phyloP scores from a whole-genome alignment of 2,113 vertebrate species.

The Anolis carolinensis region DNA sequence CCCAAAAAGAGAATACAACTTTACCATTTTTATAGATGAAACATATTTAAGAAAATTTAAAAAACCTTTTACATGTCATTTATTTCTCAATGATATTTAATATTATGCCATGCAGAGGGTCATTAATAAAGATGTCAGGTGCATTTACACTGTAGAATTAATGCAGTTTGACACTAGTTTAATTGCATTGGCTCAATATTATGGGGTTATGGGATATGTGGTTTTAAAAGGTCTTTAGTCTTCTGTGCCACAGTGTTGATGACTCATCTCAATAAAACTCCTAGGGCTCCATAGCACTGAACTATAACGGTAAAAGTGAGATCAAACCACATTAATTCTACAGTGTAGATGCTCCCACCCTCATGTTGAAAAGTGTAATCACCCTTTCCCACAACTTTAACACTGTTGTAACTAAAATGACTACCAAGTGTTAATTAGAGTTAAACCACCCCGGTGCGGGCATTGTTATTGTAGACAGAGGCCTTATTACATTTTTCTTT shows the following conservation, averaged over 20 bases:
- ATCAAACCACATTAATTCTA: too few species aligned
- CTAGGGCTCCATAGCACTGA: too few species aligned
- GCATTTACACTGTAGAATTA: too few species aligned
- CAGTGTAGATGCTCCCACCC: background rate
- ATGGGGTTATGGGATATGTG: too few species aligned
- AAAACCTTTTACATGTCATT: background rate
- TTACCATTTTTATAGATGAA: background rate
- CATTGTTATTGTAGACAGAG: slow-evolving; percentile 11
- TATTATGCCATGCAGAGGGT: background rate
- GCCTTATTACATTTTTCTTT: slow-evolving; percentile 29
- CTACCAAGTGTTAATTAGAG: slow-evolving; percentile 29
- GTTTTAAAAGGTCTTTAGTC: too few species aligned
- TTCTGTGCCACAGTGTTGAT: too few species aligned
- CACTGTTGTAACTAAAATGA: slow-evolving; percentile 3
- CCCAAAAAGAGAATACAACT: background rate
- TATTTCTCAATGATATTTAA: background rate
- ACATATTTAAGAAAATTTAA: slow-evolving; percentile 1
- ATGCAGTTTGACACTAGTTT: too few species aligned
- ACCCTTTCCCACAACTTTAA: background rate
- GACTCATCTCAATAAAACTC: too few species aligned
- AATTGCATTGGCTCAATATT: too few species aligned
- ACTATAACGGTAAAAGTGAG: too few species aligned
- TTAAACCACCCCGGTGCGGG: slow-evolving; percentile 18
- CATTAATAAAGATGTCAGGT: slow-evolving; percentile 1
- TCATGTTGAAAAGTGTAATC: background rate